Percentiles rank a stretch among this genome's conserved stretches.
These are phyloP conservation scores for Whitmania pigra DNA, from an alignment of 1,140 invertebrate genomes.

Conservation along the genomic window DNA sequence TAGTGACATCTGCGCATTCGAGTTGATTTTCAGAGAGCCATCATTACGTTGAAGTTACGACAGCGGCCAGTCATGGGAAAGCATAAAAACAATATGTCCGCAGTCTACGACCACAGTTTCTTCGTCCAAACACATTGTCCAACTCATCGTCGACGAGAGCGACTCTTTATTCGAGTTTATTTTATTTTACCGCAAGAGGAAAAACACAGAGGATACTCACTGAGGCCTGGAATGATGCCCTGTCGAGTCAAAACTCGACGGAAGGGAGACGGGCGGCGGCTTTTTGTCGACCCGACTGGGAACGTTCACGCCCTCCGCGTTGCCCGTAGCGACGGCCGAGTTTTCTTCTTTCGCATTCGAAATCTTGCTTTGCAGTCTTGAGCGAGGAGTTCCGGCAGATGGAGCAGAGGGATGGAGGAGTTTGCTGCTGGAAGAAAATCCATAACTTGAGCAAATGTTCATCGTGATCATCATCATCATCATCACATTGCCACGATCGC, in stretches of 20 bases:
- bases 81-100: no score
- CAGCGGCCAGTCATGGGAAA: no score
- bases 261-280: neutral
- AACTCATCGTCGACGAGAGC: no score
- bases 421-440: constrained; percentile 7
- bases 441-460: neutral
- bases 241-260: neutral
- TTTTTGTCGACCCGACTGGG: neutral
- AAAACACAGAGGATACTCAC: neutral
- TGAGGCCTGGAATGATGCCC: neutral
- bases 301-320: neutral
- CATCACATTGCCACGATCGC: no score
- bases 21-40: neutral
- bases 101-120: no score
- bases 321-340: neutral
- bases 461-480: no score
- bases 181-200: no score
- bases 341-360: neutral
- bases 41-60: no score
- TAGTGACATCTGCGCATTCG: no score
- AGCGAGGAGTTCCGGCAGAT: neutral
- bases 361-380: neutral
- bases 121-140: no score
- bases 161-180: no score
- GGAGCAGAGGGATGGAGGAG: neutral